Evolutionary conservation across 2,113 vertebrate species (phyloP).

Genomic region (Alligator mississippiensis): DNA sequence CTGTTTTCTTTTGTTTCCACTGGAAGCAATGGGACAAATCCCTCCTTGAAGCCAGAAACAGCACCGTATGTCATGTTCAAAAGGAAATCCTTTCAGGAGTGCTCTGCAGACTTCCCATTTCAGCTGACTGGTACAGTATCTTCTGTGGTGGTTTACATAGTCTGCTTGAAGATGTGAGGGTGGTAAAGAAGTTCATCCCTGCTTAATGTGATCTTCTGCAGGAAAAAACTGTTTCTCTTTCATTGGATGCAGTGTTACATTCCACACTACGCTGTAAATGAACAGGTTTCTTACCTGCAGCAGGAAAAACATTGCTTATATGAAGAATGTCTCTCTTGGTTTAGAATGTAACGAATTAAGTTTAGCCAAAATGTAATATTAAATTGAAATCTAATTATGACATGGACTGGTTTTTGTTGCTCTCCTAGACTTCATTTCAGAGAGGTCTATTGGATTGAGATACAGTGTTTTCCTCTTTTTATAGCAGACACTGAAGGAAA

Average conservation of each 20-base stretch:
- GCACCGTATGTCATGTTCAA: neutral
- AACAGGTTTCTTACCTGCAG: neutral
- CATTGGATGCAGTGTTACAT: too few relatives aligned
- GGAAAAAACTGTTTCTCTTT: neutral
- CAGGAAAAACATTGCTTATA: neutral
- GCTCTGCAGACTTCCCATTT: neutral
- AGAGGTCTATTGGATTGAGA: neutral
- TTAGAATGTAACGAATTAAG: neutral
- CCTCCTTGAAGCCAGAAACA: rapidly evolving
- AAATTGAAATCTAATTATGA: neutral
- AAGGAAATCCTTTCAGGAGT: neutral
- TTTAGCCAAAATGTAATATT: neutral
- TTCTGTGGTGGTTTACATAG: neutral
- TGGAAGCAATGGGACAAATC: neutral
- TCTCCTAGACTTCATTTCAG: neutral
- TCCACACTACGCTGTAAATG: neutral
- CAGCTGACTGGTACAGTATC: neutral
- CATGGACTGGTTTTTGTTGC: neutral
- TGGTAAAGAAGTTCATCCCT: neutral
- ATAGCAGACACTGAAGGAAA: neutral
- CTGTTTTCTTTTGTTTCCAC: neutral
- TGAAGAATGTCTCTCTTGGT: neutral
- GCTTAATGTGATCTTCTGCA: neutral
- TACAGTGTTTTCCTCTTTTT: neutral
- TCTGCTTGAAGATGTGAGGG: rapidly evolving